Evolutionary conservation across 2,797 vertebrate species (phyloP).

Genomic region (Gorsachius magnificus): DNA sequence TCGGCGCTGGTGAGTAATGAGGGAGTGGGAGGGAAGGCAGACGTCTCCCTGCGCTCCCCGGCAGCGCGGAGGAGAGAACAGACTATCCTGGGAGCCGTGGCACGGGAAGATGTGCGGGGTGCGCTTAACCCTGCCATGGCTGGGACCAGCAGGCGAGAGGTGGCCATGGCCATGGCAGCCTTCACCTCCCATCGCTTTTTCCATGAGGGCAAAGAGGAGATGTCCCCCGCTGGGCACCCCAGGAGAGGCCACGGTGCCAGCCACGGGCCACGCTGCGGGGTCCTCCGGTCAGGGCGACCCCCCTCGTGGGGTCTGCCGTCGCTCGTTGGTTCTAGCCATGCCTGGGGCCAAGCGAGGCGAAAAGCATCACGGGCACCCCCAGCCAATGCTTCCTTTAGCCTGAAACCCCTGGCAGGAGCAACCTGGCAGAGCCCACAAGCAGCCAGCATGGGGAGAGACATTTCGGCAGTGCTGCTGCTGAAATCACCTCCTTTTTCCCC

Average conservation of each 20-base stretch:
- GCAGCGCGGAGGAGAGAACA: slow-evolving; percentile 32
- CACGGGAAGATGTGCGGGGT: background rate
- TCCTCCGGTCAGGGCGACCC: fast-evolving
- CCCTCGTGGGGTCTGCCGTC: fast-evolving
- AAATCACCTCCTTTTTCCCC: background rate
- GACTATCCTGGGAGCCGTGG: background rate
- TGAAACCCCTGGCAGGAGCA: background rate
- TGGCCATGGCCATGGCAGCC: background rate
- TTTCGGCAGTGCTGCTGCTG: background rate
- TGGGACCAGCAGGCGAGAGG: background rate
- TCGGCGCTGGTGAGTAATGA: slow-evolving; percentile 30
- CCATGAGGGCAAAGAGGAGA: fast-evolving
- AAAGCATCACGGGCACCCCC: background rate
- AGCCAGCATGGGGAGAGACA: background rate
- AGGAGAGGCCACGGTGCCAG: fast-evolving
- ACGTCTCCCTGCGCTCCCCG: slow-evolving; percentile 6
- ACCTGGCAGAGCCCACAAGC: background rate
- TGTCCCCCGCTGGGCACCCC: background rate
- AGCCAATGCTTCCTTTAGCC: background rate
- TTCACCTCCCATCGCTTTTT: background rate
- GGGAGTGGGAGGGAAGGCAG: slow-evolving; percentile 65
- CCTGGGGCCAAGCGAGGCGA: background rate
- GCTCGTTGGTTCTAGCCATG: background rate
- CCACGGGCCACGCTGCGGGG: fast-evolving
- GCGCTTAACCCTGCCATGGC: background rate